phyloP scores from a whole-genome alignment of 2,888 invertebrate species.

The Limenitis camilla region DNA sequence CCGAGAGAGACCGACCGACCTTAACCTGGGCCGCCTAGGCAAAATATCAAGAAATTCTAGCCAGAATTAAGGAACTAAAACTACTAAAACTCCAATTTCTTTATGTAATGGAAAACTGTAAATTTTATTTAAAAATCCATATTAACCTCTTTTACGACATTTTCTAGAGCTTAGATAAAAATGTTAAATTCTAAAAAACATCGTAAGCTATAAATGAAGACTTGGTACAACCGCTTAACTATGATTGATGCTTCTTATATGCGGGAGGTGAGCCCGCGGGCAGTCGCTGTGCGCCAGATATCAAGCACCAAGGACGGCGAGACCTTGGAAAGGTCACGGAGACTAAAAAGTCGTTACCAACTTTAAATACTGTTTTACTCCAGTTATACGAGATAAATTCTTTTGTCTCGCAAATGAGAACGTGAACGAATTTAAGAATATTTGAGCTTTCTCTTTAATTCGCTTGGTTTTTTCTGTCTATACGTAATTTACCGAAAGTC shows the following conservation, averaged over 20 bases:
- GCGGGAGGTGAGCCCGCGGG: constrained; percentile 6
- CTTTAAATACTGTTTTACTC: not conserved
- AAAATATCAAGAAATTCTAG: too few species aligned
- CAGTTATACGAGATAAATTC: not conserved
- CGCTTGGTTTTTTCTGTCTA: too few species aligned
- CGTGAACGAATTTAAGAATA: too few species aligned
- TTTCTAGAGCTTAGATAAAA: not conserved
- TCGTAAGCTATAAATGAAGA: constrained; percentile 7
- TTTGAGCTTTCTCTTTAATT: too few species aligned
- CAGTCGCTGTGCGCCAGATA: not conserved
- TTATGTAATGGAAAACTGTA: too few species aligned
- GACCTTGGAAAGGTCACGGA: constrained; percentile 4
- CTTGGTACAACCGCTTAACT: constrained; percentile 14
- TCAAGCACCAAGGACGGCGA: not conserved
- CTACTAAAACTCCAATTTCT: too few species aligned
- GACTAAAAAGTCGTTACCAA: constrained; percentile 5
- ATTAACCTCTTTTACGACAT: not conserved
- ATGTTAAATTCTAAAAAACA: not conserved
- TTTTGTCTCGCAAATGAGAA: too few species aligned
- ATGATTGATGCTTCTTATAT: constrained; percentile 25
- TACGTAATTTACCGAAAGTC: too few species aligned
- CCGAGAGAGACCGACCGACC: too few species aligned
- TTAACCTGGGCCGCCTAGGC: too few species aligned
- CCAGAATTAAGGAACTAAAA: too few species aligned
- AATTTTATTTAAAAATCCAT: too few species aligned